Percentiles rank a stretch among this genome's conserved stretches.
phyloP scores from a whole-genome alignment of 2,113 vertebrate species.

The Ptilorrhoa leucosticta region DNA sequence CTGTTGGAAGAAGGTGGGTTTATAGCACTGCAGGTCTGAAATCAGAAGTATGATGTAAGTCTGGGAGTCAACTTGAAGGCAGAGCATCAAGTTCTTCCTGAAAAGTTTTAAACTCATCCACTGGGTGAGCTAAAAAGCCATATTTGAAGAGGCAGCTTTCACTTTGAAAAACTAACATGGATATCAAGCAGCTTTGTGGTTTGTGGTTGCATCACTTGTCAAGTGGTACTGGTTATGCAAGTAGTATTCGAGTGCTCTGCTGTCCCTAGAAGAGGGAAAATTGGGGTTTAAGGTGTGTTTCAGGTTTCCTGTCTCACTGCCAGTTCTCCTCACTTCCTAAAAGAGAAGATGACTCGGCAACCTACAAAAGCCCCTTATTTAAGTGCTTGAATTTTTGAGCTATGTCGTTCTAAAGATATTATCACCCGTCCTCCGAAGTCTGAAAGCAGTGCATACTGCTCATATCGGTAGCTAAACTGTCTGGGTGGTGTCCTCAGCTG shows the following conservation, averaged over 20 bases:
- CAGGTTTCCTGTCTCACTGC: not conserved
- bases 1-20: not conserved
- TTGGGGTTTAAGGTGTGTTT: not conserved
- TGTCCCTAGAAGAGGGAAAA: not conserved
- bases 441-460: not conserved
- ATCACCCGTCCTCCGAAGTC: not conserved
- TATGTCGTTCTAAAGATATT: not conserved
- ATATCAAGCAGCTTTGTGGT: not conserved
- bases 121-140: not conserved
- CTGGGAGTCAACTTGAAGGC: not conserved
- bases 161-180: not conserved
- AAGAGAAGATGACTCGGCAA: constrained; percentile 20
- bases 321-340: not conserved
- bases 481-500: not conserved
- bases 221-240: constrained; percentile 23
- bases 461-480: not conserved
- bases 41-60: not conserved
- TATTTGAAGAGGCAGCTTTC: not conserved
- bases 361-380: not conserved
- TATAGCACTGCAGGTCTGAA: not conserved
- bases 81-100: not conserved
- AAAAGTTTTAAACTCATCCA: not conserved
- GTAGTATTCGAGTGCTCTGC: not conserved
- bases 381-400: not conserved
- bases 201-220: constrained; percentile 30